A percentile compares a stretch with the other conserved stretches of the same genome.
phyloP scores from a whole-genome alignment of 2,888 invertebrate genomes.

The Achlya flavicornis region DNA sequence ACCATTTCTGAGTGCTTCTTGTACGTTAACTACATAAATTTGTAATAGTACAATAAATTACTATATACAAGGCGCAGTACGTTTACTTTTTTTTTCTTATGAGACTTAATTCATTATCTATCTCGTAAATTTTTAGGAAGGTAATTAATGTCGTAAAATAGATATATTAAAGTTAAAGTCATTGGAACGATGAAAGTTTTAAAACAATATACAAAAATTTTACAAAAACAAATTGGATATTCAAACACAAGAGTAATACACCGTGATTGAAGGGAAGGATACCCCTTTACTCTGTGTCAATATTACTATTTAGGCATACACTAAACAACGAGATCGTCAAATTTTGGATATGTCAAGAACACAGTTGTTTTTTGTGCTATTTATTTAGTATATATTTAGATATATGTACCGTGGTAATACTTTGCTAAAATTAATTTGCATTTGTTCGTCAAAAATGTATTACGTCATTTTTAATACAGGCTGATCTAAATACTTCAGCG shows the following conservation, averaged over 20 bases:
- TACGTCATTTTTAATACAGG: not conserved
- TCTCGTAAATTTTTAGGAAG: no score
- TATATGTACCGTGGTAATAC: no score
- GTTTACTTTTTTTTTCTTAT: no score
- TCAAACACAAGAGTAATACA: not conserved
- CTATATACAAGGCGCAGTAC: not conserved
- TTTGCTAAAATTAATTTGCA: not conserved
- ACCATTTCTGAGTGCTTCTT: slow-evolving; percentile 1
- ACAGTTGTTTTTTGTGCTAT: not conserved
- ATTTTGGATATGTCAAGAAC: not conserved
- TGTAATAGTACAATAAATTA: not conserved
- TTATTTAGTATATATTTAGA: no score
- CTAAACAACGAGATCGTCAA: not conserved
- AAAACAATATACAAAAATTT: no score
- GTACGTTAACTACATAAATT: not conserved
- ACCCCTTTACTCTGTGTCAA: no score
- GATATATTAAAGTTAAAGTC: no score
- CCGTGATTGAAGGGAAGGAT: no score
- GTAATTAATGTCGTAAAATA: no score
- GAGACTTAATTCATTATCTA: no score
- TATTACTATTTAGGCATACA: no score
- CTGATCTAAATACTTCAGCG: not conserved
- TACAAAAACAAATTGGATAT: not conserved
- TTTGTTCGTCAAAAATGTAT: not conserved
- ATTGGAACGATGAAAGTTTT: no score